Conservation (phyloP, 35 echinoderm and acorn worm genomes). For the Apostichopus parvimensis region DNA sequence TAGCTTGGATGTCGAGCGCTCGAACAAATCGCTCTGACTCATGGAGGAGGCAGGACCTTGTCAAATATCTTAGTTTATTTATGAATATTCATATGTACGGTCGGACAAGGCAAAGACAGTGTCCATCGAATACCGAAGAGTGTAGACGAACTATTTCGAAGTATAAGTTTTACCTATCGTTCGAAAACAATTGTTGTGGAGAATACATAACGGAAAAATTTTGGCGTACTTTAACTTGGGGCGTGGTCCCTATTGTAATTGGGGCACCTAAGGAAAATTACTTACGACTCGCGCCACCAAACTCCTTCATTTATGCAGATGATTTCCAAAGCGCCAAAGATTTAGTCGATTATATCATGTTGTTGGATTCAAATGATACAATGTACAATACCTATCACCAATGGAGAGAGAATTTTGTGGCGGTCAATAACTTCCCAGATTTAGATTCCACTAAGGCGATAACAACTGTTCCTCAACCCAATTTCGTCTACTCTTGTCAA, state of each 20-base stretch:
- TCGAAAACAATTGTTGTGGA: constrained; percentile 28
- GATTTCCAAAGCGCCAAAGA: constrained; percentile 14
- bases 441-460: background rate
- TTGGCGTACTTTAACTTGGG: constrained; percentile 23
- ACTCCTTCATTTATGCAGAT: constrained; percentile 28
- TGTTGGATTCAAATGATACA: background rate
- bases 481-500: constrained; percentile 10
- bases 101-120: background rate
- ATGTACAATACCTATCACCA: background rate
- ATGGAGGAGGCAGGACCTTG: background rate
- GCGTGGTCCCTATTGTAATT: constrained; percentile 29
- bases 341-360: background rate
- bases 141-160: background rate
- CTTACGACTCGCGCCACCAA: constrained; percentile 13
- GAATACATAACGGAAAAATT: constrained; percentile 46
- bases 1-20: constrained; percentile 24
- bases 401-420: constrained; percentile 14
- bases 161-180: constrained; percentile 24
- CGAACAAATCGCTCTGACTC: background rate
- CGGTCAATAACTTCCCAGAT: constrained; percentile 16
- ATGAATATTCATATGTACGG: constrained; percentile 19
- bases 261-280: constrained; percentile 33
- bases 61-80: background rate
- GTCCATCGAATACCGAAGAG: background rate
- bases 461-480: background rate